A percentile compares a stretch with the other conserved stretches of the same genome.
Evolutionary conservation across 2,888 invertebrate species (phyloP).

Genomic region (Cetonia aurata): DNA sequence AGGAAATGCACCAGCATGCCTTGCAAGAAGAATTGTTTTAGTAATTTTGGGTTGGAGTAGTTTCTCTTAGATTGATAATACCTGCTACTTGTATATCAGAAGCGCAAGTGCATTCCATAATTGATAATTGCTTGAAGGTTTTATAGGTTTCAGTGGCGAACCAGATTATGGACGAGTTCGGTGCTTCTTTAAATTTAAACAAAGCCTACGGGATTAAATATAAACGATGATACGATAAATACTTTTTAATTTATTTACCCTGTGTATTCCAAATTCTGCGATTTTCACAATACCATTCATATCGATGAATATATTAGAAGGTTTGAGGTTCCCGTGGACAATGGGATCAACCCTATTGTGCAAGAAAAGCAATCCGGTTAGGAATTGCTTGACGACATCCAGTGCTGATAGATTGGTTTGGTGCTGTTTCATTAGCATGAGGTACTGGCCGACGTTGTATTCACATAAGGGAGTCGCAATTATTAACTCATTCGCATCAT

Average conservation of each 20-base stretch:
- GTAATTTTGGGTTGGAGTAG: neutral
- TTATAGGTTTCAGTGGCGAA: slow-evolving; percentile 64
- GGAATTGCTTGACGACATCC: slow-evolving; percentile 58
- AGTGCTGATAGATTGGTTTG: slow-evolving; percentile 55
- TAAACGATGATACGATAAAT: slow-evolving; percentile 42
- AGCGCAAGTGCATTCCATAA: slow-evolving; percentile 59
- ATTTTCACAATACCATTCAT: slow-evolving; percentile 61
- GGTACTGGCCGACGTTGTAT: slow-evolving; percentile 63
- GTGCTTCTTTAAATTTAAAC: slow-evolving; percentile 60
- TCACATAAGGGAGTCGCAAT: slow-evolving; percentile 64
- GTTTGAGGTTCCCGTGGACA: slow-evolving; percentile 66
- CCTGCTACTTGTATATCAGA: slow-evolving; percentile 65
- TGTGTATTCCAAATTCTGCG: slow-evolving; percentile 65
- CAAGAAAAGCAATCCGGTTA: slow-evolving; percentile 60
- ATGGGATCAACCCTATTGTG: slow-evolving; percentile 61
- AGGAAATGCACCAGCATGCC: slow-evolving; percentile 65
- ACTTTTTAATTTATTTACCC: slow-evolving; percentile 55
- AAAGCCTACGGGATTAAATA: slow-evolving; percentile 56
- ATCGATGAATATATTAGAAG: slow-evolving; percentile 66
- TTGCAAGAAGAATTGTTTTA: slow-evolving; percentile 39
- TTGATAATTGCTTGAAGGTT: slow-evolving; percentile 50
- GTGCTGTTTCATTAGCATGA: slow-evolving; percentile 58
- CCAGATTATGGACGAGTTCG: slow-evolving; percentile 64
- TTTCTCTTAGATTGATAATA: slow-evolving; percentile 22
- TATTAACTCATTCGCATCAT: slow-evolving; percentile 59